Base-by-base conservation (phyloP, 2,888 invertebrate species). In the Podabrus alpinus region DNA sequence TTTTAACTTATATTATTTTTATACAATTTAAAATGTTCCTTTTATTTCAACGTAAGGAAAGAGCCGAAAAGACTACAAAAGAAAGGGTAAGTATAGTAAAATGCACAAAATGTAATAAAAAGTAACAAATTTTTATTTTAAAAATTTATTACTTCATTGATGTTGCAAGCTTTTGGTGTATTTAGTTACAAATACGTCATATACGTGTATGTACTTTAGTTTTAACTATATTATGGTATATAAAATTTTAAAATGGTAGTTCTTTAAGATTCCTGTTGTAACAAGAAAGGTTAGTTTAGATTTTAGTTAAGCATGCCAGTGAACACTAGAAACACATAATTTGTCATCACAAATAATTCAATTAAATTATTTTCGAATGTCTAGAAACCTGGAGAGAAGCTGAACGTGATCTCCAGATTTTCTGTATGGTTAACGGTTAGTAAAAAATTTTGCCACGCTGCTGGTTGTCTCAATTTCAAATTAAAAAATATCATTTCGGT, bases 31-130 rank as follows among this genome's bases (percentile, higher is more conserved):
- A 68, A 69, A 61, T 69, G 62, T 71, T 75, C 66, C 66, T 75
- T 75, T 74, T 69, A 69, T 72, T 75, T 66, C 72, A 70, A 66
- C 62, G 69, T 83, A 87, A 87, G 87, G 87, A 87, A 84, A 84
- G 86, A 79, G 87, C 87, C 75, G 86, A 86, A 79, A 85, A 84
- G 83, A 84, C 85, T 78, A 84, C 86, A 74, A 87, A 87, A 85
- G 87, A 87, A 82, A 85, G 87, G 87, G 87, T 87, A 87, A 84
- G 86, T 85, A 64, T 64, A 45, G 15, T 66, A 24, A 25, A 61
- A 59, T 15, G 11, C 19, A 59, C 59, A 15, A 59, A 16, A 13
- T 68, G 19, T n/a, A 19, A n/a, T 64, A 16, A 9, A 64, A 64
- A 64, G 62, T 19, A 64, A 17, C 13, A 64, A 19, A 61, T 61